Percentiles rank a stretch among this genome's conserved stretches.
These are phyloP conservation scores for Grantiella picta DNA, from an alignment of 2,113 vertebrate species.

Conservation along the genomic window DNA sequence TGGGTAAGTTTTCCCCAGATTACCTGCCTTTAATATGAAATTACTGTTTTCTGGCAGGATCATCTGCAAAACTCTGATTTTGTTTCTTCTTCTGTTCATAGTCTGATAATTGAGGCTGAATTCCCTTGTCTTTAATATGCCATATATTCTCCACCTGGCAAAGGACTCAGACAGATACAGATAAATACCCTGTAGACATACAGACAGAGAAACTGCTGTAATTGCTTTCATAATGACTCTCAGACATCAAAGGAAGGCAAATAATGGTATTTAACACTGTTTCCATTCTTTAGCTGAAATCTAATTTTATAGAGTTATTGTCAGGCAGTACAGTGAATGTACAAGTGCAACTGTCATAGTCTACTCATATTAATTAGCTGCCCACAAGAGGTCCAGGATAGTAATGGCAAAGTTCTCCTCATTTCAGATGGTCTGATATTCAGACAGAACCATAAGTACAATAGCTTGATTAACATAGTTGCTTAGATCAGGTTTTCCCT, in stretches of 20 bases:
- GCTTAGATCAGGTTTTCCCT: conserved; percentile 81
- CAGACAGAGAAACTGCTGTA: conserved; percentile 83
- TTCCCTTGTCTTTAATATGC: conserved; percentile 79
- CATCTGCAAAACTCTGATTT: conserved; percentile 70
- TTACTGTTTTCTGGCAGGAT: conserved; percentile 68
- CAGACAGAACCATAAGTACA: conserved; percentile 73
- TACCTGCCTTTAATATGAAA: conserved; percentile 63
- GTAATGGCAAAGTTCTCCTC: conserved; percentile 78
- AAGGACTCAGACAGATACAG: conserved; percentile 78
- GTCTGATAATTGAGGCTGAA: conserved; percentile 76
- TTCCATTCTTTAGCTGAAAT: conserved; percentile 84
- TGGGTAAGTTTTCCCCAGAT: conserved; percentile 46
- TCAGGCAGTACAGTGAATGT: conserved; percentile 72
- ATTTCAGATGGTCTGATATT: conserved; percentile 80
- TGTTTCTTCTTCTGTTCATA: conserved; percentile 68
- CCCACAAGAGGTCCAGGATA: conserved; percentile 77
- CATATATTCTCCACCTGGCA: conserved; percentile 80
- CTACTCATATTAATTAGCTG: conserved; percentile 82
- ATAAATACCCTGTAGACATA: conserved; percentile 81
- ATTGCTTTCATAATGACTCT: conserved; percentile 86
- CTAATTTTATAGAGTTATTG: conserved; percentile 84
- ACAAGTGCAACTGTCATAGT: conserved; percentile 82
- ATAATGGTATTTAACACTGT: conserved; percentile 87
- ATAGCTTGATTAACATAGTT: conserved; percentile 81
- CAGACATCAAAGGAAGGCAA: conserved; percentile 84